These are phyloP conservation scores for Cheilosia vernalis DNA, from an alignment of 2,888 invertebrate genomes.

Conservation along the genomic window DNA sequence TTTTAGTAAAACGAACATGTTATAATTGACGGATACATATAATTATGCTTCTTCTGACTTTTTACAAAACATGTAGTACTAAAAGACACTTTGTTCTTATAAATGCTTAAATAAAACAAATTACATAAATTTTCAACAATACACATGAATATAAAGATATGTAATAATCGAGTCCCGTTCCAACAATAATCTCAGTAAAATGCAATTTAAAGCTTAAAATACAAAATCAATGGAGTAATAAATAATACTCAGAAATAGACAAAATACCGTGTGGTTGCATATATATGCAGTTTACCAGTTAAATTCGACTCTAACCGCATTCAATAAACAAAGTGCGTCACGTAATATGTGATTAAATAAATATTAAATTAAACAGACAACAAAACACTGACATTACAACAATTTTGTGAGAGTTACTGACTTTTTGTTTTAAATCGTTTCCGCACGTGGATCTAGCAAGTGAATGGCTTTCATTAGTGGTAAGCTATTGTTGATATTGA, in stretches of 20 bases:
- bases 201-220: constrained; percentile 50
- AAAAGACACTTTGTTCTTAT: background rate
- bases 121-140: constrained; percentile 17
- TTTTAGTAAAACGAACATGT: constrained; percentile 30
- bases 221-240: constrained; percentile 16
- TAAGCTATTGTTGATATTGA: constrained; percentile 86
- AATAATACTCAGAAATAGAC: constrained; percentile 30
- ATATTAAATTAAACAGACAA: constrained; percentile 45
- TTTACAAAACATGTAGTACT: background rate
- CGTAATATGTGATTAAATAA: constrained; percentile 39
- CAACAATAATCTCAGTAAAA: constrained; percentile 63
- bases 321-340: constrained; percentile 26
- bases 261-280: constrained; percentile 5
- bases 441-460: constrained; percentile 84
- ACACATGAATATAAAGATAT: constrained; percentile 31
- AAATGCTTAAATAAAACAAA: constrained; percentile 1
- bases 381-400: constrained; percentile 8
- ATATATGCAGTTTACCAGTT: constrained; percentile 1
- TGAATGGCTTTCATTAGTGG: constrained; percentile 88
- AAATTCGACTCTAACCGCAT: background rate
- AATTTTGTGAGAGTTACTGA: background rate
- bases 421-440: constrained; percentile 79
- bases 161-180: constrained; percentile 46
- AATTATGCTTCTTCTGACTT: constrained; percentile 1
- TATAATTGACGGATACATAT: constrained; percentile 60